Conservation (phyloP, 2,888 invertebrate genomes). For the Phortica okadai region DNA sequence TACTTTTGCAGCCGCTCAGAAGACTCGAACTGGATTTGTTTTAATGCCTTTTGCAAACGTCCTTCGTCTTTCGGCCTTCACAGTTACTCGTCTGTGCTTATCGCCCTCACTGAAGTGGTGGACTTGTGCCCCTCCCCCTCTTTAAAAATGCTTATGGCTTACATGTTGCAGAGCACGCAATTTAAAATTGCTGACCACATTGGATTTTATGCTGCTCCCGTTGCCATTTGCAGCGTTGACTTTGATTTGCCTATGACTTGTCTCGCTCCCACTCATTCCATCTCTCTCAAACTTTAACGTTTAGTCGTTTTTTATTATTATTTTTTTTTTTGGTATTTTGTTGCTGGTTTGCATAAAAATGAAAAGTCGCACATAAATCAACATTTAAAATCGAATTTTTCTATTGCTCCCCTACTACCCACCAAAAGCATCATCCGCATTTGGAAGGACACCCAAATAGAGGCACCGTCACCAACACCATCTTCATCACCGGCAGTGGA, state of each 20-base stretch:
- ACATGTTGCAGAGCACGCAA: conserved; percentile 58
- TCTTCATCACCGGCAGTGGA: conserved; percentile 37
- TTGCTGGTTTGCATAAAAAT: conserved; percentile 34
- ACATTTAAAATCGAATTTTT: conserved; percentile 39
- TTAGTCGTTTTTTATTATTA: not conserved
- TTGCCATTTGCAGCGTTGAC: not conserved
- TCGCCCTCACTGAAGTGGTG: too few relatives aligned
- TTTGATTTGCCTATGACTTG: not conserved
- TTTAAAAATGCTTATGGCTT: not conserved
- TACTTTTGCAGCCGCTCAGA: not conserved
- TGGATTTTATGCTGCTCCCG: conserved; percentile 4
- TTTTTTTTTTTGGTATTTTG: conserved; percentile 10
- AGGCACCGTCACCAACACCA: not conserved
- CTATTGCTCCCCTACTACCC: not conserved
- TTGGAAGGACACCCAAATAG: not conserved
- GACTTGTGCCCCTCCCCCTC: too few relatives aligned
- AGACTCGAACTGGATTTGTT: conserved; percentile 24
- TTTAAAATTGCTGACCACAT: conserved; percentile 65
- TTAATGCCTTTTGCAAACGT: conserved; percentile 19
- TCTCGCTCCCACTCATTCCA: too few relatives aligned
- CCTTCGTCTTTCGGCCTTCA: conserved; percentile 31
- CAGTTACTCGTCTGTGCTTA: conserved; percentile 34
- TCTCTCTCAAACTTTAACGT: not conserved
- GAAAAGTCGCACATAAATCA: conserved; percentile 42
- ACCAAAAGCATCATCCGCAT: not conserved